Evolutionary conservation across 2,888 invertebrate species (phyloP).

Genomic region (Schizaphis graminum): DNA sequence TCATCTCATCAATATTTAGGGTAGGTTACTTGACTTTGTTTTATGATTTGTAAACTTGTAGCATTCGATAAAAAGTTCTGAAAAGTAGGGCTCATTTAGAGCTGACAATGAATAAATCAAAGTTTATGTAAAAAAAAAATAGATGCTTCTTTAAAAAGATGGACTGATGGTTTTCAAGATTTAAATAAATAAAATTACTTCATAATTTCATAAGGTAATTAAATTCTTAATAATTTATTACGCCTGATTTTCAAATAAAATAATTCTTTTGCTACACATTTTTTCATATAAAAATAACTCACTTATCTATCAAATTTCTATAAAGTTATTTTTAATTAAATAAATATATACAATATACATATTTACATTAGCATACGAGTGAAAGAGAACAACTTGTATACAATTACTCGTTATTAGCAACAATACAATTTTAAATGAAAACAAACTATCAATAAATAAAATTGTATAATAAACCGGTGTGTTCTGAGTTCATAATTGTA

Average conservation of each 20-base stretch:
- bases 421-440: not conserved
- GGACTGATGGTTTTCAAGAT: not conserved
- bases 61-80: not conserved
- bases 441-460: not conserved
- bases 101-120: constrained; percentile 31
- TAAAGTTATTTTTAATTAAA: not conserved
- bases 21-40: not conserved
- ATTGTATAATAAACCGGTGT: not conserved
- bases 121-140: not conserved
- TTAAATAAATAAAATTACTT: not conserved
- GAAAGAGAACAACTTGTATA: not conserved
- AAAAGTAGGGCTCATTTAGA: not conserved
- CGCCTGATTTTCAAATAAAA: not conserved
- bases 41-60: not conserved
- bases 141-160: not conserved
- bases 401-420: not conserved
- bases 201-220: not conserved
- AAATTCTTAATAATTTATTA: not conserved
- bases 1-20: not conserved
- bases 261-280: not conserved
- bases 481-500: not conserved
- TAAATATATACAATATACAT: not conserved
- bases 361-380: not conserved
- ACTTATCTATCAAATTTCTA: not conserved
- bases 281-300: not conserved